Conservation (phyloP, 2,888 invertebrate species). For the Spisula subtruncata region DNA sequence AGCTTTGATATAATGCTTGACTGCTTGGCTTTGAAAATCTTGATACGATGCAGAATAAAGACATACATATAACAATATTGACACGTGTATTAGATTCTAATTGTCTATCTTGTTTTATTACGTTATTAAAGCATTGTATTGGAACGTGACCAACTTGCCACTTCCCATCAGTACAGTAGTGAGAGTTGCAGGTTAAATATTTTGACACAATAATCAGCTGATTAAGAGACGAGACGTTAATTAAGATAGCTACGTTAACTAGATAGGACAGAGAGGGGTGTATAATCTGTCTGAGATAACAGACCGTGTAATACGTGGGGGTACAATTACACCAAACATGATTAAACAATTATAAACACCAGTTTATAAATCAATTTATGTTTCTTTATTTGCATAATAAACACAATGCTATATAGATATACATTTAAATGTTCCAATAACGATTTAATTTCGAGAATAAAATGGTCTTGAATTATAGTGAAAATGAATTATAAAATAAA, state of each 20-base stretch:
- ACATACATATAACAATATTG: not conserved
- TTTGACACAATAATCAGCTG: slow-evolving; percentile 40
- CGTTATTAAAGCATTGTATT: slow-evolving; percentile 23
- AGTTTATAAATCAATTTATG: no score
- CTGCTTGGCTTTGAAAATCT: not conserved
- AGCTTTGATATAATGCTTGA: not conserved
- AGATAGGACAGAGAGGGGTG: slow-evolving; percentile 3
- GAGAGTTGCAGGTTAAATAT: slow-evolving; percentile 20
- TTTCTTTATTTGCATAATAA: no score
- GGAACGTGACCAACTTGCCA: slow-evolving; percentile 33
- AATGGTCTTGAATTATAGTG: no score
- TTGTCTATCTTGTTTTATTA: not conserved
- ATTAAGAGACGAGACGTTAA: slow-evolving; percentile 32
- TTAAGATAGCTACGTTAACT: slow-evolving; percentile 2
- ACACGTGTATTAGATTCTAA: not conserved
- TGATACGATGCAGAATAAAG: not conserved
- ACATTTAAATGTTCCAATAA: no score
- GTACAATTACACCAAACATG: not conserved
- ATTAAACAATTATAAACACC: no score
- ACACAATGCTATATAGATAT: no score
- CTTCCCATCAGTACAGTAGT: not conserved
- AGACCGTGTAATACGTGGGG: not conserved
- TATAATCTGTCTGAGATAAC: slow-evolving; percentile 3
- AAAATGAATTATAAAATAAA: no score
- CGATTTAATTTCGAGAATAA: no score